Base-by-base conservation (phyloP, 2,797 vertebrate genomes). In the Catharus ustulatus region DNA sequence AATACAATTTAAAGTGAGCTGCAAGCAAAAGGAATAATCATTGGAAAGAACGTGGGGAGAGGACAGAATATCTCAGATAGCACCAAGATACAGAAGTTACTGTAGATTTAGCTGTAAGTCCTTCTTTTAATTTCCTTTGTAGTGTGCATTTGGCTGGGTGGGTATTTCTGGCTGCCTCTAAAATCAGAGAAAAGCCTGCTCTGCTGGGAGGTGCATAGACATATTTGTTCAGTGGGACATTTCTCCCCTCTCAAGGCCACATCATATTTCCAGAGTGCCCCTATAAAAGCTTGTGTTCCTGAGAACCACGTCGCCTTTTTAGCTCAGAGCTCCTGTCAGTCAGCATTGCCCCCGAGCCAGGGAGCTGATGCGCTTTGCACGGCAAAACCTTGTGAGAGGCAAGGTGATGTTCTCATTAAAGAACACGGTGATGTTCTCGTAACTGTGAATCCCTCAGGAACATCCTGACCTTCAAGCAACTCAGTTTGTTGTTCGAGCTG, bases 321-420 rank as follows among this genome's bases (percentile, higher is more conserved):
- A 71, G 61, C 20, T 79, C 13, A 38, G 38, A n/a, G 16, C 22
- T 68, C 22, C 59, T 2, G 2, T 63, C 6, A 5, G 21, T 54
- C 54, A 43, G 54, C 11, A 13, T 4, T 64, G 22, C 19, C 9
- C 51, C 32, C 3, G 16, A 62, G 45, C 76, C 67, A 54, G 42
- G 45, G 42, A 82, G 45, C 23, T 1, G 30, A 48, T 16, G 11
- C 0, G 0, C 40, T 93, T 67, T 48, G 66, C 21, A 5, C 5
- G 1, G 45, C 13, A 52, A 68, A 84, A 71, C n/a, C 38, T 71
- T 76, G 36, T 2, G 5, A 94, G 63, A 82, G 51, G 22, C 1
- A 1, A 78, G 68, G 32, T 51, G 84, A 80, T 77, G 58, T 36
- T 85, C 81, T 80, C 6, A 29, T 49, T 58, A 68, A 40, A 80